Percentiles rank a stretch among this genome's conserved stretches.
Evolutionary conservation across 2,113 vertebrate genomes (phyloP).

Genomic region (Oreotrochilus melanogaster): DNA sequence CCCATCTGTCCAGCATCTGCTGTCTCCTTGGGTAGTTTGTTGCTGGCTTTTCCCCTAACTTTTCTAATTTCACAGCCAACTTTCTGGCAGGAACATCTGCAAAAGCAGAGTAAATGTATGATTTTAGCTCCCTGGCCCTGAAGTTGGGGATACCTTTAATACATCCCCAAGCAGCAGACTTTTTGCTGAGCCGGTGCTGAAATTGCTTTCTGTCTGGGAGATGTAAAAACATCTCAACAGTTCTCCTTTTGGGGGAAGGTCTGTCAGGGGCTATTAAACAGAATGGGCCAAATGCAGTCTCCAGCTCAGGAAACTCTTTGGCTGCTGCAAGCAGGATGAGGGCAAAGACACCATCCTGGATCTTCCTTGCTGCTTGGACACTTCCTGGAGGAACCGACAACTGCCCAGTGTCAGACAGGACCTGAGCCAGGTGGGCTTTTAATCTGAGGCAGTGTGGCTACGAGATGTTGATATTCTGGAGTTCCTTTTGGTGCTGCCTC

Average conservation of each 20-base stretch:
- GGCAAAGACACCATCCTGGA: background rate
- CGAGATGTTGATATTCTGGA: background rate
- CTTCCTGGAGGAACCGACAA: background rate
- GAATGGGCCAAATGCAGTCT: background rate
- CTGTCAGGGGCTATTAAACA: background rate
- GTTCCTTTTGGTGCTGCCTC: background rate
- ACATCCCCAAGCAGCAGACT: background rate
- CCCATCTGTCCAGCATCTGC: background rate
- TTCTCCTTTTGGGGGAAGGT: background rate
- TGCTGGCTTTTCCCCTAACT: background rate
- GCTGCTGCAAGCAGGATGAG: background rate
- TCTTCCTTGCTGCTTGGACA: background rate
- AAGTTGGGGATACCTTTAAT: background rate
- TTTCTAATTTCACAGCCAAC: background rate
- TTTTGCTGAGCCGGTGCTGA: background rate
- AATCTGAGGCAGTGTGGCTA: rapidly evolving
- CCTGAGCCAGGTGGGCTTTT: background rate
- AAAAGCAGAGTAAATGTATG: background rate
- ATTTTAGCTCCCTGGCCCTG: background rate
- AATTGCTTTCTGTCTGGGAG: background rate
- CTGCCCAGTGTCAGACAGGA: background rate
- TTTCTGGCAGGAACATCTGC: background rate
- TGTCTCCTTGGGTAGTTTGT: background rate
- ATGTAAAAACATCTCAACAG: background rate
- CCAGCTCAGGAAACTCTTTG: background rate